A percentile compares a stretch with the other conserved stretches of the same genome.
Conservation (phyloP, 2,888 invertebrate species). For the Linyphia triangularis region DNA sequence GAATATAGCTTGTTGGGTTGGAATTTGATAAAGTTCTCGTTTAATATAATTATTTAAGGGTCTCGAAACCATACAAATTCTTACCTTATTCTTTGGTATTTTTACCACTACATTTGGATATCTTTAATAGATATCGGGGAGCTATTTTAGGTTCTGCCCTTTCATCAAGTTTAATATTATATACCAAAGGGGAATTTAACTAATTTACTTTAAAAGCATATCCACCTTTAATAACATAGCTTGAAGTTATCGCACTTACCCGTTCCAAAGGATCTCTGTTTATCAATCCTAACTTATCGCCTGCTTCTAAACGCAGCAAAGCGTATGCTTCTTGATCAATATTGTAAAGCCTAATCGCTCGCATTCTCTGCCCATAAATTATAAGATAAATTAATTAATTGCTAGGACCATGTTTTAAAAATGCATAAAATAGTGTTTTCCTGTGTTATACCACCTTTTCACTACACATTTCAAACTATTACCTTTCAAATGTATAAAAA, state of each 20-base stretch:
- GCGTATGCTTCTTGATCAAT: background rate
- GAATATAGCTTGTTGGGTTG: constrained; percentile 25
- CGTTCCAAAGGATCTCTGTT: background rate
- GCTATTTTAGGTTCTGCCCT: background rate
- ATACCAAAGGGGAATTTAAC: background rate
- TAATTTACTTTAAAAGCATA: background rate
- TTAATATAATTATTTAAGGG: constrained; percentile 34
- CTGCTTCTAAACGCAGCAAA: background rate
- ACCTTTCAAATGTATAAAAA: too few species aligned
- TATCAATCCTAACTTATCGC: background rate
- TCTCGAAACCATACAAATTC: constrained; percentile 50
- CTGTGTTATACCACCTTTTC: too few species aligned
- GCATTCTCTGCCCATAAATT: too few species aligned
- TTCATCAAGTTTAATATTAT: constrained; percentile 14
- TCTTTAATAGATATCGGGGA: constrained; percentile 3
- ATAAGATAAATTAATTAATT: too few species aligned
- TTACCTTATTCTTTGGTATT: constrained; percentile 8
- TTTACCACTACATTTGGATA: constrained; percentile 46
- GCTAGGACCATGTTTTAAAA: too few species aligned
- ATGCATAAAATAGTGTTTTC: too few species aligned
- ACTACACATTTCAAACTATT: too few species aligned
- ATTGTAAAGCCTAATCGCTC: too few species aligned
- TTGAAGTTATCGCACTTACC: background rate
- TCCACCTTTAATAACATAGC: background rate
- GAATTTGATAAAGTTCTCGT: constrained; percentile 44